These are phyloP conservation scores for Callaeas wilsoni DNA, from an alignment of 2,113 vertebrate genomes.

Conservation along the genomic window DNA sequence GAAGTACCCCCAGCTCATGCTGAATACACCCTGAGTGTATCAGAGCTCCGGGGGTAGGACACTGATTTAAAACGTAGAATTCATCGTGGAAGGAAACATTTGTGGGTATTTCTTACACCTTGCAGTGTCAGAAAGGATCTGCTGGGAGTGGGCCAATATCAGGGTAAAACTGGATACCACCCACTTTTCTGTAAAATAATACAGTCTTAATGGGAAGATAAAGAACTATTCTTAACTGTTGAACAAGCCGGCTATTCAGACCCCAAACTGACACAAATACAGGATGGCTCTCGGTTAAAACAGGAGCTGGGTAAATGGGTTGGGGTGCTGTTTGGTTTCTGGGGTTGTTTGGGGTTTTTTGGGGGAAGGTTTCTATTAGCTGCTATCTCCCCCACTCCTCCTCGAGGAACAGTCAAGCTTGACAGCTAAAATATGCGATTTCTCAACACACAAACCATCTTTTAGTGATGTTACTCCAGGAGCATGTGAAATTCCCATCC, in stretches of 20 bases:
- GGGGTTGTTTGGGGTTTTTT: neutral
- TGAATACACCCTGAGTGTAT: neutral
- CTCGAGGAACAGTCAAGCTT: neutral
- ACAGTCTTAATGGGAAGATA: constrained; percentile 17
- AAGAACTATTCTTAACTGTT: constrained; percentile 45
- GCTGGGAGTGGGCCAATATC: neutral
- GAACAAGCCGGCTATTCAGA: constrained; percentile 29
- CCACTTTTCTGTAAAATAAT: constrained; percentile 46
- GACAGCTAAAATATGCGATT: neutral
- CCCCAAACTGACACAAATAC: neutral
- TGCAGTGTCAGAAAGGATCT: neutral
- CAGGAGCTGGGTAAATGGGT: neutral
- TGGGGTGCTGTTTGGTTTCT: neutral
- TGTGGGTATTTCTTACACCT: neutral
- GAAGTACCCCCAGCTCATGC: neutral
- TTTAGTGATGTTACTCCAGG: neutral
- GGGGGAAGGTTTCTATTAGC: neutral
- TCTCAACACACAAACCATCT: neutral
- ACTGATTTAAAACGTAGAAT: neutral
- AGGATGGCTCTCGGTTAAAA: neutral
- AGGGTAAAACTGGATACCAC: neutral
- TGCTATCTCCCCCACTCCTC: neutral
- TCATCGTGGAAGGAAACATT: neutral
- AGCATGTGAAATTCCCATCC: neutral
- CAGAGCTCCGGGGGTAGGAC: neutral